Base-by-base conservation (phyloP, 2,797 vertebrate genomes). In the Rhinichthys osculus region DNA sequence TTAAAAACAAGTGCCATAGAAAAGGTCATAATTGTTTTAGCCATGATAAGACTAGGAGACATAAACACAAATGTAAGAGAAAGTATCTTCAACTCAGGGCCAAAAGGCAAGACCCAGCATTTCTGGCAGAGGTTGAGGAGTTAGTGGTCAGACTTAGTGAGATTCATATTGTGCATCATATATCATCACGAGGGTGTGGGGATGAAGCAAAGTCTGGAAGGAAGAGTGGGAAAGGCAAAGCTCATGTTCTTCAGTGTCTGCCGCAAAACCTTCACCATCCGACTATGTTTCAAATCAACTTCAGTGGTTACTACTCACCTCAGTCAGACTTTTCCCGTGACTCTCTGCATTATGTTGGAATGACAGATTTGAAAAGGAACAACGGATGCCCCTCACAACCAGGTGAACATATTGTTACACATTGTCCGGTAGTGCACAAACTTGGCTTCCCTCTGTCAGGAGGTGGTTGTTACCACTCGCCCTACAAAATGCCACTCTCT, bases 221-320 rank as follows among this genome's bases (percentile, higher is more conserved):
- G 64, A 90, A 94, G 74, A 90, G 93, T 21, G 91, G 92, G 50
- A 94, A 93, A 47, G 77, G 78, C 5, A 88, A 89, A 67, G 64
- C 81, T 42, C 90, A 88, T 17, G 74, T 89, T 83, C 95, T 95
- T 87, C 96, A 96, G 85, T 97, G 96, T 87, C 91, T 97, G 69
- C 95, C 97, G 73, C 95, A 97, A 87, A 96, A 99, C 64, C 92
- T 97, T 59, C 96, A 98, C 86, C 97, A 98, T 40, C 86, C 85
- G 47, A 97, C 98, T 82, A 98, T 99, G 89, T 99, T 99, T 91
- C 94, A 98, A 80, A 98, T 99, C 91, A 99, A 99, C 81, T 97
- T 99, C 89, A 99, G 98, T 47, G 98, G 98, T 87, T 99, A 97
- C 93, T 99, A 99, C 91, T 97, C 97, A 0, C 96, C 96, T 81